Base-by-base conservation (phyloP, 2,797 vertebrate species). In the Denticeps clupeoides region DNA sequence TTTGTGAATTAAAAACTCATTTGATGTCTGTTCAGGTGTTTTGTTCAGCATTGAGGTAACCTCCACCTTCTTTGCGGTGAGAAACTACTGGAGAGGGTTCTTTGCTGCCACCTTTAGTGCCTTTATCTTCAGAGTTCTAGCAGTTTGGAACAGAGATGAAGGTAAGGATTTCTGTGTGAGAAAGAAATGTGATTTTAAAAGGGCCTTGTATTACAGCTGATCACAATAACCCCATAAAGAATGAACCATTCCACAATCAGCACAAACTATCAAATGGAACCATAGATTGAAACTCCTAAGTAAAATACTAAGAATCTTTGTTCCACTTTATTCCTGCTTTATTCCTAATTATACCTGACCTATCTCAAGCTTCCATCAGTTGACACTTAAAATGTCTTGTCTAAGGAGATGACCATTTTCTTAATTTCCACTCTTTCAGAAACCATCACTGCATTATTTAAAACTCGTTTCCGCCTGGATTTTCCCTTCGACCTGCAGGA, bases 1-100 rank as follows among this genome's bases (percentile, higher is more conserved):
- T 18, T 2, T 27, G 16, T 21, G 24, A 24, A 2, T 25, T 1
- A 28, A 9, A 29, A 27, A 11, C 27, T 10, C 2, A 27, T 4
- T 8, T 10, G 5, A 16, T 15, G 19, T 13, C 25, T 50, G 8
- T 19, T 4, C 67, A 97, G 93, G 93, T 0, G 93, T 97, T 37
- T 77, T 97, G 45, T 97, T 97, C 80, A 97, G 94, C 67, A 98
- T 97, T 1, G 94, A 97, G 64, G 94, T 96, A 75, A 97, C 93
- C 4, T 96, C 93, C 32, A 95, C 92, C 1, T 97, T 97, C 81
- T 98, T 98, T 0, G 94, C 94, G 0, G 94, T 97, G 63, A 84
- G 94, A 53, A 97, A 98, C 75, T 98, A 98, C 49, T 98, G 94
- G 94, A 87, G 94, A 1, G 94, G 94, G 21, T 96, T 98, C 77